phyloP scores from a whole-genome alignment of 1,140 invertebrate genomes.

The Drosophila pseudoobscura region DNA sequence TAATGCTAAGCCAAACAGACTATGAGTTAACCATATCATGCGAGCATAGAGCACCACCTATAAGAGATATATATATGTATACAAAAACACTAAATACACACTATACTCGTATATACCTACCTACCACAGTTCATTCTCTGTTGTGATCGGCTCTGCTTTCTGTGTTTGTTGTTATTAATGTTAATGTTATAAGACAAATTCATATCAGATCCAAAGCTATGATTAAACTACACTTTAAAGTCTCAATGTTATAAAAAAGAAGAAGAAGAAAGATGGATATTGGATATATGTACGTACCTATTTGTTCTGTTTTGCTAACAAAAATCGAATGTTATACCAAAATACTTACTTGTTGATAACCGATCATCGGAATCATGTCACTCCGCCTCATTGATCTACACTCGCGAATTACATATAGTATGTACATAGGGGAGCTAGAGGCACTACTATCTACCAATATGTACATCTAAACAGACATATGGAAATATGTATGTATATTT shows the following conservation, averaged over 20 bases:
- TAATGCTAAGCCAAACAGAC: constrained; percentile 16
- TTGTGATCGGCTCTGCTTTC: constrained; percentile 63
- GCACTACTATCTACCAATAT: background rate
- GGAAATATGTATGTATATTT: constrained; percentile 10
- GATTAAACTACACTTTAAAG: constrained; percentile 28
- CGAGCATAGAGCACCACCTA: constrained; percentile 53
- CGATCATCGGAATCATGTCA: constrained; percentile 14
- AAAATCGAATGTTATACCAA: constrained; percentile 26
- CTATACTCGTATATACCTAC: constrained; percentile 14
- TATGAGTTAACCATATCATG: constrained; percentile 38
- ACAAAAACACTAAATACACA: constrained; percentile 5
- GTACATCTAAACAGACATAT: constrained; percentile 23
- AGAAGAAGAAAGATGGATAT: background rate
- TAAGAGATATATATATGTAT: constrained; percentile 21
- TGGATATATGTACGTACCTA: background rate
- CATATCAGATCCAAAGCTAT: constrained; percentile 47
- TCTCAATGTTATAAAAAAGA: constrained; percentile 40
- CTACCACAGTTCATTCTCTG: constrained; percentile 41
- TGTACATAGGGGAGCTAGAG: too few relatives aligned
- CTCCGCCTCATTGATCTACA: constrained; percentile 31
- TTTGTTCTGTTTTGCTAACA: constrained; percentile 35
- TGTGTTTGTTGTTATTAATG: constrained; percentile 53
- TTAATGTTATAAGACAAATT: constrained; percentile 20
- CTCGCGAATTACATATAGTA: constrained; percentile 17
- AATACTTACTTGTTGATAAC: constrained; percentile 45